Evolutionary conservation across 2,797 vertebrate genomes (phyloP).

Genomic region (Rousettus madagascariensis): DNA sequence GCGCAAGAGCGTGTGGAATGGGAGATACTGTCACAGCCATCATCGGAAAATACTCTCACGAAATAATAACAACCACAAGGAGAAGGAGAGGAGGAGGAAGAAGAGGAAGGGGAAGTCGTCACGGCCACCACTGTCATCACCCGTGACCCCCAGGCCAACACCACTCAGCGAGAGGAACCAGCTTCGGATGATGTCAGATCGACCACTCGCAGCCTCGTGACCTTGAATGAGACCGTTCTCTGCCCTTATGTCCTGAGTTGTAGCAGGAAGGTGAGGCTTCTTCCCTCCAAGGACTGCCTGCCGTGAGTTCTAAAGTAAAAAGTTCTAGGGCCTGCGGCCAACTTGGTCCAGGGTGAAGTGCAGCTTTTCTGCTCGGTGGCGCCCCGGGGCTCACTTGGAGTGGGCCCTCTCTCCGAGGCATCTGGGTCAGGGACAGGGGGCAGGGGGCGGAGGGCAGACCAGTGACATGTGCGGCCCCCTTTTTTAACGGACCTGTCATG

Average conservation of each 20-base stretch:
- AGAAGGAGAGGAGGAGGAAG: not conserved
- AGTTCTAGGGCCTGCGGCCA: not conserved
- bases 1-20: not conserved
- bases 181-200: not conserved
- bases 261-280: not conserved
- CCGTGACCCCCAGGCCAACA: not conserved
- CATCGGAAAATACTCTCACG: not conserved
- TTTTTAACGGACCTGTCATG: not conserved
- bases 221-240: not conserved
- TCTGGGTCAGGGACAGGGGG: rapidly evolving
- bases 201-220: not conserved
- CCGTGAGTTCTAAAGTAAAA: rapidly evolving
- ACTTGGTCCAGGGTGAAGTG: rapidly evolving
- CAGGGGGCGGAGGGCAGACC: not conserved
- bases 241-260: not conserved
- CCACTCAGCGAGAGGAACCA: no score
- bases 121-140: not conserved
- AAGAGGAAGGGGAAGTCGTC: not conserved
- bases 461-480: rapidly evolving
- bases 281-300: not conserved
- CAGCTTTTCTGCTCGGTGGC: not conserved
- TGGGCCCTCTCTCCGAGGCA: rapidly evolving
- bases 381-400: not conserved
- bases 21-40: rapidly evolving
- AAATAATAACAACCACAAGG: rapidly evolving